Evolutionary conservation across 2,113 vertebrate species (phyloP), one percentile per base, ranked within the genome.

Genomic region (Channa maculata): DNA sequence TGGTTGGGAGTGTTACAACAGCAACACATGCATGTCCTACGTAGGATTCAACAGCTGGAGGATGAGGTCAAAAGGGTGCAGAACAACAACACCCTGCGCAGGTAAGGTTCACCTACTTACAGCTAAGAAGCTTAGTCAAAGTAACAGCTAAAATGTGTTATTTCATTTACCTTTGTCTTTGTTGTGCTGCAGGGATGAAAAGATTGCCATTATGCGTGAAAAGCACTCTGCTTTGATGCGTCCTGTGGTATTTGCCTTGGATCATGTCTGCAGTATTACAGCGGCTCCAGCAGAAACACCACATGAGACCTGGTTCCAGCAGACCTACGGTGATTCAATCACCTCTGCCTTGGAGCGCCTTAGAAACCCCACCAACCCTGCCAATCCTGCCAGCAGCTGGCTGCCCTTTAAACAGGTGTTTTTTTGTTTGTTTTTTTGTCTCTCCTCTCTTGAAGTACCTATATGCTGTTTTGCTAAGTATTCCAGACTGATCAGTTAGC

Each of bases 141-240:
- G 24, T 24, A 24, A 24, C 24, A 24, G 24, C 24, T 24, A 24
- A 24, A 24, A 24, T 24, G 24, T 24, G 24, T 24, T 24, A 24
- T 24, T 24, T 24, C 24, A 24, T 24, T 24, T 24, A 24, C 24
- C 24, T 24, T 24, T 24, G 24, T 4, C 38, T 62, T 2, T 52
- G 1, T 64, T 58, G 5, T 64, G 2, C 65, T 58, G 39, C 84
- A 99, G 98, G 85, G 98, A 99, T 76, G 98, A 99, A 84, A 99
- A 99, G 80, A 94, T 97, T 5, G 98, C 98, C 5, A 99, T 99
- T 45, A 99, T 99, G 98, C 93, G 97, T 8, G 98, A 99, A 68
- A 99, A 99, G 88, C 97, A 99, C 80, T 99, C 97, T 0, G 98
- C 98, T 49, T 87, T 99, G 44, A 98, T 99, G 98, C 98, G 98